These are phyloP conservation scores for Lucifuga dentata DNA, from an alignment of 2,113 vertebrate genomes.

Conservation along the genomic window DNA sequence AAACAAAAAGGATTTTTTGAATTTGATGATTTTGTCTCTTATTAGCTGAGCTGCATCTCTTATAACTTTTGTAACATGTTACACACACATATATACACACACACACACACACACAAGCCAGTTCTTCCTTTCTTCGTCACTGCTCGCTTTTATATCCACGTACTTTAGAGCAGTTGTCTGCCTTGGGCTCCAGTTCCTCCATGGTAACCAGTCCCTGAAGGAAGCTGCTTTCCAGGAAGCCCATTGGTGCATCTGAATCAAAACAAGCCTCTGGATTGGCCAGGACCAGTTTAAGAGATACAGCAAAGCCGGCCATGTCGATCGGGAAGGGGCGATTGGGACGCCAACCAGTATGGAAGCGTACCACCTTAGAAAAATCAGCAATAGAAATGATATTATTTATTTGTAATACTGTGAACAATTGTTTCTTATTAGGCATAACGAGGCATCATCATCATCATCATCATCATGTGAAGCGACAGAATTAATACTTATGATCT, in stretches of 20 bases:
- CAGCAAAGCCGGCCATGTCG: conserved; percentile 93
- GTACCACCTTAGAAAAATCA: conserved; percentile 72
- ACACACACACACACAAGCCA: not conserved
- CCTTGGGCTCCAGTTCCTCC: conserved; percentile 91
- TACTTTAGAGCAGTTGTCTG: conserved; percentile 90
- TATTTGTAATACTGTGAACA: no score
- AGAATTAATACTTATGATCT: no score
- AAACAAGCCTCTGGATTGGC: conserved; percentile 85
- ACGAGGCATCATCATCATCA: no score
- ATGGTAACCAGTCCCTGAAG: conserved; percentile 87
- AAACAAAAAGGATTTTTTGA: not conserved
- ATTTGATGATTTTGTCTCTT: no score
- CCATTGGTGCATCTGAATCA: conserved; percentile 87
- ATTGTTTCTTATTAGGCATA: no score
- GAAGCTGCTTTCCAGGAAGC: conserved; percentile 92
- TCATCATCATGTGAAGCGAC: no score
- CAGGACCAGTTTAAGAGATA: conserved; percentile 86
- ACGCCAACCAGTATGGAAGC: conserved; percentile 92
- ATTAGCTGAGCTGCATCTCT: no score
- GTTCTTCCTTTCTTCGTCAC: no score
- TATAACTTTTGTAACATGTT: no score
- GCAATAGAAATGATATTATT: not conserved
- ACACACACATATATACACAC: not conserved
- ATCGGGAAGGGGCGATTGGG: conserved; percentile 90
- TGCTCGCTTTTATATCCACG: not conserved